Evolutionary conservation across 1,140 invertebrate genomes (phyloP).

Genomic region (Epicauta chinensis): DNA sequence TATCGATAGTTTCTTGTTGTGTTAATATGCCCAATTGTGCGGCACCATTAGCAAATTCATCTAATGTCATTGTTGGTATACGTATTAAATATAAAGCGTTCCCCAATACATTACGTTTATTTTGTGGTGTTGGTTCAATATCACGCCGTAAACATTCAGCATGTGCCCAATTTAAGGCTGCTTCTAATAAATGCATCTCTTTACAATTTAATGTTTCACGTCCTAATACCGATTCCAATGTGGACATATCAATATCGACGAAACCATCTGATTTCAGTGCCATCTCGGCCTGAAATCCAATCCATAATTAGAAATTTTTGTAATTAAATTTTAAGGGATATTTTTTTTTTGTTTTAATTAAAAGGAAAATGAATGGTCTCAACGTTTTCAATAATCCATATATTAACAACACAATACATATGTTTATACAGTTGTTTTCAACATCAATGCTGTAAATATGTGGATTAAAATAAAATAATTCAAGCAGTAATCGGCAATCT

Average conservation of each 20-base stretch:
- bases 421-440: conserved; percentile 10
- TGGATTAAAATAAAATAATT: conserved; percentile 32
- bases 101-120: conserved; percentile 62
- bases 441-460: conserved; percentile 34
- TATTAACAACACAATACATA: conserved; percentile 39
- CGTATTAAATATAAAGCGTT: conserved; percentile 77
- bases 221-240: conserved; percentile 78
- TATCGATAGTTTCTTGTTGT: conserved; percentile 84
- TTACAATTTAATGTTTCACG: conserved; percentile 88
- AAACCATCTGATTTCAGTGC: conserved; percentile 89
- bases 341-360: too few species aligned
- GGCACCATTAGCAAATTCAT: conserved; percentile 86
- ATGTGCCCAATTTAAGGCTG: conserved; percentile 81
- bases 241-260: conserved; percentile 84
- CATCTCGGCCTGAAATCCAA: conserved; percentile 74
- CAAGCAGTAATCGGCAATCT: conserved; percentile 14
- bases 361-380: conserved; percentile 6
- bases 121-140: conserved; percentile 64
- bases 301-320: too few species aligned
- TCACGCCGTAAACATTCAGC: conserved; percentile 78
- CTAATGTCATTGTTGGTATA: conserved; percentile 83
- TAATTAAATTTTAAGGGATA: too few species aligned
- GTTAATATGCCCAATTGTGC: conserved; percentile 84
- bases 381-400: conserved; percentile 38
- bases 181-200: conserved; percentile 83